phyloP scores from a whole-genome alignment of 2,888 invertebrate genomes.

The Drosophila mercatorum region DNA sequence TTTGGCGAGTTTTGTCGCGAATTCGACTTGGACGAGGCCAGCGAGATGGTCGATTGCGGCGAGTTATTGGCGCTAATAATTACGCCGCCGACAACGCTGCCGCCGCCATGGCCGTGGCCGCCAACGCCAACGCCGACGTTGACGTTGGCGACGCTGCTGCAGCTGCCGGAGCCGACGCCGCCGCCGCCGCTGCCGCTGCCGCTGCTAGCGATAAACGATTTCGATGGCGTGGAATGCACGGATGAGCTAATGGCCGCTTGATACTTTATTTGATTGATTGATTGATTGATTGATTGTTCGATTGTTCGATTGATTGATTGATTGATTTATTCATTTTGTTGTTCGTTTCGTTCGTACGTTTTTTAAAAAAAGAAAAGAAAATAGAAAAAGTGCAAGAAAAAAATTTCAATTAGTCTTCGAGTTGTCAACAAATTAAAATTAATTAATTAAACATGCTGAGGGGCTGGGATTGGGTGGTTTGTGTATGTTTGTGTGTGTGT shows the following conservation, averaged over 20 bases:
- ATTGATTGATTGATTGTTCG: conserved; percentile 43
- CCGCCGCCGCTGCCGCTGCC: conserved; percentile 60
- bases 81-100: conserved; percentile 71
- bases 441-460: conserved; percentile 68
- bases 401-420: conserved; percentile 74
- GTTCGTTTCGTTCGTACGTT: conserved; percentile 33
- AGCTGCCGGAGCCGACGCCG: conserved; percentile 52
- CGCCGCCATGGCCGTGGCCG: conserved; percentile 72
- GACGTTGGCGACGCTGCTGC: conserved; percentile 55
- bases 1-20: conserved; percentile 85
- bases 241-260: conserved; percentile 92
- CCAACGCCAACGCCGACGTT: conserved; percentile 58
- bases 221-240: conserved; percentile 88
- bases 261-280: conserved; percentile 87
- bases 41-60: conserved; percentile 85
- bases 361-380: conserved; percentile 71
- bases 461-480: conserved; percentile 7
- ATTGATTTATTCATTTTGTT: conserved; percentile 16
- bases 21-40: conserved; percentile 83
- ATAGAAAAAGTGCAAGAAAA: conserved; percentile 79
- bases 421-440: conserved; percentile 67
- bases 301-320: conserved; percentile 21
- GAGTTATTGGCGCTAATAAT: conserved; percentile 82
- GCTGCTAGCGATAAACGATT: conserved; percentile 86
- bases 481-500: conserved; percentile 25